Conservation (phyloP, 2,113 vertebrate genomes). For the Hippocampus zosterae region DNA sequence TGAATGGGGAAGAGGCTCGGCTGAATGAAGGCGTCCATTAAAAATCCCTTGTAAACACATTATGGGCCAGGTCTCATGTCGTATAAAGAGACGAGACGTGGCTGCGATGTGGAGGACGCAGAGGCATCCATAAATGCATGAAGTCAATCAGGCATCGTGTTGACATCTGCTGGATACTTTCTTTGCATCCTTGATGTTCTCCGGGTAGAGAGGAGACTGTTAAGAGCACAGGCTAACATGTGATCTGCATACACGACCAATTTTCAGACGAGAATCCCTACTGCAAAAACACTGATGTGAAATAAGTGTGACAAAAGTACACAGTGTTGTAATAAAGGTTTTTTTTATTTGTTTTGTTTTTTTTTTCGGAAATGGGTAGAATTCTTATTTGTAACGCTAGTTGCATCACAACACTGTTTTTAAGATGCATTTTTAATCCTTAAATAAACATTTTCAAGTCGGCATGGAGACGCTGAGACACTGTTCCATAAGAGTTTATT, state of each 20-base stretch:
- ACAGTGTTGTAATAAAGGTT: too few relatives aligned
- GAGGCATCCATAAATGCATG: slow-evolving; percentile 53
- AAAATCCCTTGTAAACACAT: slow-evolving; percentile 54
- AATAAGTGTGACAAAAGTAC: too few relatives aligned
- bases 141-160: slow-evolving; percentile 38
- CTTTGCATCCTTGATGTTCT: slow-evolving; percentile 37
- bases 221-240: slow-evolving; percentile 1
- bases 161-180: slow-evolving; percentile 35
- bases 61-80: slow-evolving; percentile 41
- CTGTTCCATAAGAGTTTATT: too few relatives aligned
- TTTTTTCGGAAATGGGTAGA: too few relatives aligned
- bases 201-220: slow-evolving; percentile 8
- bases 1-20: slow-evolving; percentile 25
- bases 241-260: neutral
- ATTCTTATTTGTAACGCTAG: too few relatives aligned
- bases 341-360: too few relatives aligned
- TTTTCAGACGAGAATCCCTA: neutral
- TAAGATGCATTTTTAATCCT: too few relatives aligned
- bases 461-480: too few relatives aligned
- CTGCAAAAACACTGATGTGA: neutral
- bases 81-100: slow-evolving; percentile 38
- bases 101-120: slow-evolving; percentile 26
- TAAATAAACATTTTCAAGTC: too few relatives aligned
- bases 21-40: slow-evolving; percentile 35
- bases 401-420: too few relatives aligned